Conservation (phyloP, 2,113 vertebrate species). For the Pterocles gutturalis region DNA sequence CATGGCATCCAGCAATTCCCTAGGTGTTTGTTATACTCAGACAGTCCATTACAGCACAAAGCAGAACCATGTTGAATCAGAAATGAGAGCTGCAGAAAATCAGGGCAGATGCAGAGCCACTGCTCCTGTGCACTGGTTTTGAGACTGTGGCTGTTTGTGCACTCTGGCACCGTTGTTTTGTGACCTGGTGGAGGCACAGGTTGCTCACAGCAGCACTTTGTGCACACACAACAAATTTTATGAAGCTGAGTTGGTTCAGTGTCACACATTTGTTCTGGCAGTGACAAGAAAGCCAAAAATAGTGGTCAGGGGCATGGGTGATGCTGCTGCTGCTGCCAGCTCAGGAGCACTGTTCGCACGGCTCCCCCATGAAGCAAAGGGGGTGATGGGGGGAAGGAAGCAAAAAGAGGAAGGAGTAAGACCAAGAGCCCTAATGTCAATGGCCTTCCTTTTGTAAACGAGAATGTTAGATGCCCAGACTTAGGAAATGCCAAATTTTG, state of each 20-base stretch:
- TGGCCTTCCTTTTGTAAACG: not conserved
- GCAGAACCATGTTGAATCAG: not conserved
- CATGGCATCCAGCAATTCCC: not conserved
- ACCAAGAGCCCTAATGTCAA: not conserved
- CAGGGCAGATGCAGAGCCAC: not conserved
- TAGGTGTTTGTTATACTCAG: not conserved
- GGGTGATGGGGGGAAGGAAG: rapidly evolving
- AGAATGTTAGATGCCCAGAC: not conserved
- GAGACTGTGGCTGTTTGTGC: rapidly evolving
- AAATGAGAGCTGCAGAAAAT: not conserved
- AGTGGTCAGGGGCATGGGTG: not conserved
- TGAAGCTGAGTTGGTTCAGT: rapidly evolving
- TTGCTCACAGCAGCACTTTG: not conserved
- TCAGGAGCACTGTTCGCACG: not conserved
- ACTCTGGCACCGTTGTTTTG: rapidly evolving
- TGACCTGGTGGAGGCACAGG: not conserved
- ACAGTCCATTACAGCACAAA: not conserved
- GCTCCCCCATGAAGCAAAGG: not conserved
- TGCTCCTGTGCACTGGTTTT: rapidly evolving
- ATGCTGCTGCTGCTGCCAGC: not conserved
- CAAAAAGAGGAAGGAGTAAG: not conserved
- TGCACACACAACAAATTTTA: not conserved
- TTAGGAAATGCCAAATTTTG: not conserved
- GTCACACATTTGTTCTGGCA: rapidly evolving
- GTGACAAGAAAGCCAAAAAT: rapidly evolving